Evolutionary conservation across 2,113 vertebrate species (phyloP).

Genomic region (Galemys pyrenaicus): DNA sequence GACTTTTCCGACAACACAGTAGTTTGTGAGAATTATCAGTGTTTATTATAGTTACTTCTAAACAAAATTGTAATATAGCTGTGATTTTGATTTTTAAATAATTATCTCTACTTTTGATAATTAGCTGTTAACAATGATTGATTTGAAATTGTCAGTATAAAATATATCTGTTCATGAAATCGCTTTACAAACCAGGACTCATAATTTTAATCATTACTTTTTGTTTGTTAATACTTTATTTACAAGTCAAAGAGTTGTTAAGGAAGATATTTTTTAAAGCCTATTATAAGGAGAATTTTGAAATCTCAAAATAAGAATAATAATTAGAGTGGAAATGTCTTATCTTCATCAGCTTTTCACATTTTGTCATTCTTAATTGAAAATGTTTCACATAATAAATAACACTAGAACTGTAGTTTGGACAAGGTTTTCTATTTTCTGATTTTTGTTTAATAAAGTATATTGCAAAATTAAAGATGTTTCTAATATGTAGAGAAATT

Average conservation of each 20-base stretch:
- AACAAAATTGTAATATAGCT: background rate
- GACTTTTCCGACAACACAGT: too few relatives aligned
- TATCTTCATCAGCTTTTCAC: background rate
- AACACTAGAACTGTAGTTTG: background rate
- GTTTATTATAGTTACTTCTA: background rate
- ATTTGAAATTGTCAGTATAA: constrained; percentile 17
- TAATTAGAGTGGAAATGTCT: background rate
- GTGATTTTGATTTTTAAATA: background rate
- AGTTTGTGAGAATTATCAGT: background rate
- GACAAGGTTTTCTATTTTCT: background rate
- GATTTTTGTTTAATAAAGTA: constrained; percentile 39
- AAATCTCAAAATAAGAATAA: constrained; percentile 5
- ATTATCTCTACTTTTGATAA: constrained; percentile 4
- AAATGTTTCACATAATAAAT: constrained; percentile 1
- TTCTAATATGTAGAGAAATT: constrained; percentile 42
- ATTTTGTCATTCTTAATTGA: constrained; percentile 26
- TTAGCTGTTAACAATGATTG: background rate
- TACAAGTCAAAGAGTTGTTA: background rate
- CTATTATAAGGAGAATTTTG: background rate
- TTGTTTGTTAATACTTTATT: constrained; percentile 7
- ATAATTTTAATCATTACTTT: background rate
- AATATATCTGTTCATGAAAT: background rate
- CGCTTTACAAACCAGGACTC: background rate
- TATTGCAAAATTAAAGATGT: background rate
- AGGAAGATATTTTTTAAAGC: constrained; percentile 3